phyloP scores from a whole-genome alignment of 2,797 vertebrate species.

The Acipenser oxyrinchus region DNA sequence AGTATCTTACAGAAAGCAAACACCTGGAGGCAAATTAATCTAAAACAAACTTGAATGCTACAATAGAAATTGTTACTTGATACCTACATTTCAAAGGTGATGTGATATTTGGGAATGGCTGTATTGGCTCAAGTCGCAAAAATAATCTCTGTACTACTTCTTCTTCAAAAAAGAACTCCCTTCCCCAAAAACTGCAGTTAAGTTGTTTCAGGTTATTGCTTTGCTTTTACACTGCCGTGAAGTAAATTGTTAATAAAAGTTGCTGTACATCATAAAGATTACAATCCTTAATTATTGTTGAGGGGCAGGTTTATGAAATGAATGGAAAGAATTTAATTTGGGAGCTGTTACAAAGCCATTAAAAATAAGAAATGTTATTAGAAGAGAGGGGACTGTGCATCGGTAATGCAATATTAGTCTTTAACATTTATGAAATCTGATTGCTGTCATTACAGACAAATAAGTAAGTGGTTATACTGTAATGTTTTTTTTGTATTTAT shows the following conservation, averaged over 20 bases:
- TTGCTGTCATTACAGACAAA: background rate
- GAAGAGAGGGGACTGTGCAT: background rate
- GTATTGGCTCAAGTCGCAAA: no score
- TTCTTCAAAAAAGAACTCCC: no score
- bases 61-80: no score
- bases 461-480: background rate
- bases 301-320: constrained; percentile 8
- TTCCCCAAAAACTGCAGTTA: background rate
- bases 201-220: background rate
- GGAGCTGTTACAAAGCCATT: background rate
- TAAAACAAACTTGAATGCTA: no score
- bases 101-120: no score
- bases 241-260: constrained; percentile 3
- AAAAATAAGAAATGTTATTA: constrained; percentile 3
- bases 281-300: constrained; percentile 8
- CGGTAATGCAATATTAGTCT: background rate
- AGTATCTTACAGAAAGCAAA: no score
- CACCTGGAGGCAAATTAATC: no score
- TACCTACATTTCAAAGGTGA: no score
- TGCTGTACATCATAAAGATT: constrained; percentile 10
- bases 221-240: background rate
- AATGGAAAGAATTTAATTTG: constrained; percentile 4
- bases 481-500: no score
- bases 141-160: no score
- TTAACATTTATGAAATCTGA: background rate